These are phyloP conservation scores for Nemotelus pantherinus DNA, from an alignment of 2,888 invertebrate species.

Conservation along the genomic window DNA sequence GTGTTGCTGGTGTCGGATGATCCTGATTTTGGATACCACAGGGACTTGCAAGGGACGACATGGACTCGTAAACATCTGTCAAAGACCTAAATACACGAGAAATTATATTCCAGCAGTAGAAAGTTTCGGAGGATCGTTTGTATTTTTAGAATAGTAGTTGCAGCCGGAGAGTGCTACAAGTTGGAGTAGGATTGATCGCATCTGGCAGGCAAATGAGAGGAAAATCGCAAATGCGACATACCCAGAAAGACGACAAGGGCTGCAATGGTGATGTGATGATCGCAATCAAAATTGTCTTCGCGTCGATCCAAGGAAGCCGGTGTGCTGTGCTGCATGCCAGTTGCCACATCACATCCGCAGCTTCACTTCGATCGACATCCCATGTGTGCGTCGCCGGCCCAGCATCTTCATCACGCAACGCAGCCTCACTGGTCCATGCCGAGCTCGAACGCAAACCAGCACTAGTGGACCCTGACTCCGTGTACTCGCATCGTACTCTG, in stretches of 20 bases:
- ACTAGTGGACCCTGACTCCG: not conserved
- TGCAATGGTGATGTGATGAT: not conserved
- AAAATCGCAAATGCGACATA: too few species aligned
- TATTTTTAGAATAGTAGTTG: not conserved
- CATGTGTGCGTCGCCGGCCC: not conserved
- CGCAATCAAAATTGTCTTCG: not conserved
- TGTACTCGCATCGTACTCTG: not conserved
- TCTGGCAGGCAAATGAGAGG: not conserved
- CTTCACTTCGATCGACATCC: too few species aligned
- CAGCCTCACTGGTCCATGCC: slow-evolving; percentile 1
- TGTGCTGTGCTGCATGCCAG: not conserved
- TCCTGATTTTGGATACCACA: too few species aligned
- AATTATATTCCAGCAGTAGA: too few species aligned
- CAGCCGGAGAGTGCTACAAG: not conserved
- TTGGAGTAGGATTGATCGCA: not conserved
- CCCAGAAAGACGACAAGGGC: too few species aligned
- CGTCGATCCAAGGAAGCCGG: not conserved
- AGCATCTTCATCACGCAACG: not conserved
- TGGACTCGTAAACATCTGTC: too few species aligned
- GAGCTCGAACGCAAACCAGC: not conserved
- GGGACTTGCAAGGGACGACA: too few species aligned
- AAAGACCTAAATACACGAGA: too few species aligned
- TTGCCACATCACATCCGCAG: slow-evolving; percentile 24
- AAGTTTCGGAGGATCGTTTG: too few species aligned
- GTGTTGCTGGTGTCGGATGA: too few species aligned